Evolutionary conservation across 2,888 invertebrate genomes (phyloP).

Genomic region (Petrophora chlorosata): DNA sequence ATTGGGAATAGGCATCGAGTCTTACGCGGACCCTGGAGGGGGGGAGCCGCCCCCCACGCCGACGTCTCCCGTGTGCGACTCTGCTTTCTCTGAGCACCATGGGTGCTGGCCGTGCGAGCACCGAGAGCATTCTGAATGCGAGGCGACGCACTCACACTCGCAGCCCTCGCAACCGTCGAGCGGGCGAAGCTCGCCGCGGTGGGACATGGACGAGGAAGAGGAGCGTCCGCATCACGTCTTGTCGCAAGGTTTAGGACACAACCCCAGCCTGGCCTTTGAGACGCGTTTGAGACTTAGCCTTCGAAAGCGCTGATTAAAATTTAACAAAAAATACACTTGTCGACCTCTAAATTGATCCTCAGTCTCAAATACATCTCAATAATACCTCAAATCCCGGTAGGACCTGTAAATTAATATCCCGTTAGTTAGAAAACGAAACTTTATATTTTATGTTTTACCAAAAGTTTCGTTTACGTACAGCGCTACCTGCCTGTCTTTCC

Average conservation of each 20-base stretch:
- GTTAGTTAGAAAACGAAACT: conserved; percentile 45
- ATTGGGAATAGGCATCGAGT: conserved; percentile 73
- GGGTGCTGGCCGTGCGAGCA: conserved; percentile 79
- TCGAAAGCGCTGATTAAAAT: no score
- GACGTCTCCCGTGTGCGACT: conserved; percentile 79
- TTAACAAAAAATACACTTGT: no score
- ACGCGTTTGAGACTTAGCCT: conserved; percentile 34
- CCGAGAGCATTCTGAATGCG: conserved; percentile 68
- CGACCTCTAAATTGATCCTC: neutral
- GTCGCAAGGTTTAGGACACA: conserved; percentile 72
- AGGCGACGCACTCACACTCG: conserved; percentile 52
- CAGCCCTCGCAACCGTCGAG: conserved; percentile 74
- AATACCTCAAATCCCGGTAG: conserved; percentile 42
- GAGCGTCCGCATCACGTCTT: conserved; percentile 70
- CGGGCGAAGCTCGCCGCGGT: conserved; percentile 76
- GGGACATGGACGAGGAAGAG: conserved; percentile 76
- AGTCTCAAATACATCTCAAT: conserved; percentile 68
- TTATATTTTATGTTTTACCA: conserved; percentile 24
- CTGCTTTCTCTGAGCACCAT: conserved; percentile 78
- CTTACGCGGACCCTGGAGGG: conserved; percentile 77
- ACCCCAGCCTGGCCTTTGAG: conserved; percentile 27
- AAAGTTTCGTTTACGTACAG: conserved; percentile 58
- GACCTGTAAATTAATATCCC: conserved; percentile 42
- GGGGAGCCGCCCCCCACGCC: conserved; percentile 77
- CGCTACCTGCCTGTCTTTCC: conserved; percentile 59